phyloP scores from a whole-genome alignment of 2,797 vertebrate species.

The Gambusia yucatana region DNA sequence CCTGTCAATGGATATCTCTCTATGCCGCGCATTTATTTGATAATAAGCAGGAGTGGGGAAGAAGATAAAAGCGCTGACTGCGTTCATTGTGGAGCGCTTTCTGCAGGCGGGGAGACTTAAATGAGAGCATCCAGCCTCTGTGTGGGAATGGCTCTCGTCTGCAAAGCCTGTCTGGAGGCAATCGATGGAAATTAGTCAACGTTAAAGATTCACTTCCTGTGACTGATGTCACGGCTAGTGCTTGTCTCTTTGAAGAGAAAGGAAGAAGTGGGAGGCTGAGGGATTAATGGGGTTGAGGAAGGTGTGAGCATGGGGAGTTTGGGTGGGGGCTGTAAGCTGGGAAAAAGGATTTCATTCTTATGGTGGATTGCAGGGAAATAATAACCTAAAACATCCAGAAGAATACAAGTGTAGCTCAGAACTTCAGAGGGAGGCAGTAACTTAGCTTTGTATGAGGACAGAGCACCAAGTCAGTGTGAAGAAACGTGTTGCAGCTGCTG shows the following conservation, averaged over 20 bases:
- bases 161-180: constrained; percentile 86
- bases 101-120: constrained; percentile 77
- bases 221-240: constrained; percentile 80
- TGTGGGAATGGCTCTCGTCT: constrained; percentile 82
- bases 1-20: constrained; percentile 84
- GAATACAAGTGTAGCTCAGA: constrained; percentile 34
- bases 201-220: constrained; percentile 86
- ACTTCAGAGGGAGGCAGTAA: constrained; percentile 26
- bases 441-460: constrained; percentile 7
- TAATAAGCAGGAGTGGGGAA: constrained; percentile 81
- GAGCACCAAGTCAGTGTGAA: constrained; percentile 8
- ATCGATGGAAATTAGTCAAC: constrained; percentile 86
- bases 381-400: constrained; percentile 45
- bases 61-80: constrained; percentile 82
- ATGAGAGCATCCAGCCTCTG: constrained; percentile 77
- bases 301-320: constrained; percentile 60
- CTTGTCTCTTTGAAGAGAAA: constrained; percentile 79
- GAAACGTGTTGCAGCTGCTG: constrained; percentile 1
- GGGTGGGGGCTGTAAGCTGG: constrained; percentile 49
- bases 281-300: constrained; percentile 71
- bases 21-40: constrained; percentile 81
- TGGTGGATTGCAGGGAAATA: constrained; percentile 49
- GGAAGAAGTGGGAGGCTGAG: constrained; percentile 71
- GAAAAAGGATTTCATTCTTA: constrained; percentile 53
- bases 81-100: constrained; percentile 78